Evolutionary conservation across 2,113 vertebrate species (phyloP).

Genomic region (Proteles cristata): DNA sequence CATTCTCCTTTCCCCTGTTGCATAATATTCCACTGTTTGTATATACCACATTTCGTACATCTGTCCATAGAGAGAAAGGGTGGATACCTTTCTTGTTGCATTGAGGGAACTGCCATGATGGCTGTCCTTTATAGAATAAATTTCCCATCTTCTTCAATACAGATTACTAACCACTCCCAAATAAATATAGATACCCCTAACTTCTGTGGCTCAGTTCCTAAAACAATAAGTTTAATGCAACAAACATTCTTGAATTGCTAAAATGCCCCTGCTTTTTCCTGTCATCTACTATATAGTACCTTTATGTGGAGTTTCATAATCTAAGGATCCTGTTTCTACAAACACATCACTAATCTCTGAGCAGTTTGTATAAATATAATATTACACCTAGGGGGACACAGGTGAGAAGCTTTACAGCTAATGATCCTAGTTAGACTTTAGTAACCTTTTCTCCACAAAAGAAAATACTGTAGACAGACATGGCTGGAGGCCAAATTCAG

Average conservation of each 20-base stretch:
- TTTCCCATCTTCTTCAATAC: neutral
- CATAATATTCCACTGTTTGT: neutral
- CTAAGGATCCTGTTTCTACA: neutral
- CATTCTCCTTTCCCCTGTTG: too few relatives aligned
- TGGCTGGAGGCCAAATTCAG: neutral
- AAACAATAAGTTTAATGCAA: neutral
- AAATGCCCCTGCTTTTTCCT: neutral
- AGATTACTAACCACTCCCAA: neutral
- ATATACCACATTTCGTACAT: neutral
- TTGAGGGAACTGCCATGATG: neutral
- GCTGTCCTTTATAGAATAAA: neutral
- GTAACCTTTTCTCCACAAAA: neutral
- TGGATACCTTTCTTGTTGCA: neutral
- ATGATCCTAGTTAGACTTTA: neutral
- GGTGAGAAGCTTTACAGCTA: neutral
- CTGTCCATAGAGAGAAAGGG: neutral
- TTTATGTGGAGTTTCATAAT: neutral
- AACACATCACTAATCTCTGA: neutral
- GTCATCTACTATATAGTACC: neutral
- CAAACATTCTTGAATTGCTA: neutral
- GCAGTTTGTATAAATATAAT: neutral
- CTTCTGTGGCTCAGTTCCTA: neutral
- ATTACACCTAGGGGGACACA: neutral
- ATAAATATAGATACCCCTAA: neutral
- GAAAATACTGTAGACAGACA: neutral